Base-by-base conservation (phyloP, 2,888 invertebrate genomes). In the Drosophila meridionalis region DNA sequence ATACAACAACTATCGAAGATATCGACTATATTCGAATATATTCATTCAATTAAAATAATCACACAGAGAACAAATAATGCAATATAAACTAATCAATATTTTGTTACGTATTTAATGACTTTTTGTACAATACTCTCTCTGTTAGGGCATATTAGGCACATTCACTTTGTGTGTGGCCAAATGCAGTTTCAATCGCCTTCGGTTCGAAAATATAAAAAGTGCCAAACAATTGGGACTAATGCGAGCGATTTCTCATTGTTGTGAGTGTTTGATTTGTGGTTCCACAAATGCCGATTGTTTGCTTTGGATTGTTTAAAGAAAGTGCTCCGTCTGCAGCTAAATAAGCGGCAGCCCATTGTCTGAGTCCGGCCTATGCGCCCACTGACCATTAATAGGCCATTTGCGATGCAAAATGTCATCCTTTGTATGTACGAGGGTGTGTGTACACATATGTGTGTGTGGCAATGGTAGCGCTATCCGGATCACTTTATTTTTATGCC, bases 171-270 rank as follows among this genome's bases (percentile, higher is more conserved):
- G 82, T 82, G 79, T 70, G 82, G 88, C 69, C 83, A 56, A 57
- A 68, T 63, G 65, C 71, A 70, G 58, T 72, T 71, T 72, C 43
- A 69, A 76, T 58, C 34, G 55, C 47, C 60, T 48, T 63, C 45
- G 12, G 7, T 6, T 50, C 6, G 26, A 32, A 20, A 32, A 20
- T 2, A 28, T n/a, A 38, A 83, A 76, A 70, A 69, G 65, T 83
- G 84, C 63, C 78, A 78, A 83, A 87, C 87, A 89, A 84, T 89
- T 81, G 87, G 34, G 73, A 72, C 75, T 89, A 89, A 85, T 85
- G 80, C 80, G 75, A 77, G 61, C 82, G 77, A 80, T 84, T 81
- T 77, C 74, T 70, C 65, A 82, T 84, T 87, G 82, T 85, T 85
- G 65, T 40, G 69, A 78, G 72, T 57, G 71, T 87, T 84, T 87